These are phyloP conservation scores for Cyanoliseus patagonus DNA, from an alignment of 2,113 vertebrate genomes.

Conservation along the genomic window DNA sequence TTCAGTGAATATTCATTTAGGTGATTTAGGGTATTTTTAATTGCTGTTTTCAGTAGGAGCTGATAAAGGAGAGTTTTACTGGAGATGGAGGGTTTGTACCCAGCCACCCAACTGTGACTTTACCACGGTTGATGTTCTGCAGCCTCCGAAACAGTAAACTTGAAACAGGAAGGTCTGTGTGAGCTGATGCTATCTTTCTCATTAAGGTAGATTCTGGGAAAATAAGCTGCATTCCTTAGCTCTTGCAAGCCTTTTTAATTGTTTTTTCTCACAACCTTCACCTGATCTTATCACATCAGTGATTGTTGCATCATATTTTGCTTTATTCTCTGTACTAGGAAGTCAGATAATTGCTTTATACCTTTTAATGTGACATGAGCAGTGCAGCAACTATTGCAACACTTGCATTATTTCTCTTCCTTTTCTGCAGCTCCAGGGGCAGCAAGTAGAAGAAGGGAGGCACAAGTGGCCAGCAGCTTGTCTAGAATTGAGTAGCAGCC, in stretches of 20 bases:
- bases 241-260: constrained; percentile 40
- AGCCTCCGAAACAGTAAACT: not conserved
- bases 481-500: not conserved
- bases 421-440: not conserved
- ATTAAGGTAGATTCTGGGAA: constrained; percentile 14
- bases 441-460: not conserved
- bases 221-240: constrained; percentile 36
- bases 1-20: constrained; percentile 57
- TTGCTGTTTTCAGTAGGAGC: constrained; percentile 15
- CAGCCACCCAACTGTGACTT: not conserved
- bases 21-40: not conserved
- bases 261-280: constrained; percentile 50
- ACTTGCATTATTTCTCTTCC: not conserved
- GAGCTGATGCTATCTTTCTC: constrained; percentile 29
- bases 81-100: not conserved
- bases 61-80: constrained; percentile 28
- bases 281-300: constrained; percentile 24
- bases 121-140: not conserved
- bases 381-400: not conserved
- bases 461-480: not conserved
- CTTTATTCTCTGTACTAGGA: constrained; percentile 22
- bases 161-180: constrained; percentile 23
- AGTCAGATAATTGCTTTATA: constrained; percentile 35
- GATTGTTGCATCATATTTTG: constrained; percentile 46
- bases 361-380: not conserved